Evolutionary conservation across 2,888 invertebrate species (phyloP).

Genomic region (Dasypogon diadema): DNA sequence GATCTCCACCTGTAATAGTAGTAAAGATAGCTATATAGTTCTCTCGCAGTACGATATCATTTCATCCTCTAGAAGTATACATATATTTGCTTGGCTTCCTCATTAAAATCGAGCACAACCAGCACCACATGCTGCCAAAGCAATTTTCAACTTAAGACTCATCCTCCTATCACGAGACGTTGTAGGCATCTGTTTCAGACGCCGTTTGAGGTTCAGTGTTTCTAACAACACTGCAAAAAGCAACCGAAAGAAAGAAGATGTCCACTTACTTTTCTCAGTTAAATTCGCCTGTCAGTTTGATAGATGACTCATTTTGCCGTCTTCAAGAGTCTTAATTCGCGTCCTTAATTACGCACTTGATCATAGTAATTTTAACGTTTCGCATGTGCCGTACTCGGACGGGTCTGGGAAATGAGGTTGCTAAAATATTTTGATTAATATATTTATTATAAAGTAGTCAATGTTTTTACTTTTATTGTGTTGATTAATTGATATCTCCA

Average conservation of each 20-base stretch:
- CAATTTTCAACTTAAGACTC: background rate
- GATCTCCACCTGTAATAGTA: background rate
- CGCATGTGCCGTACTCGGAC: background rate
- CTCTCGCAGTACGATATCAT: too few species aligned
- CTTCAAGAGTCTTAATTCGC: background rate
- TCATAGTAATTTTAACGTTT: background rate
- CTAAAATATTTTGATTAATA: too few species aligned
- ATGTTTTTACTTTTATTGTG: too few species aligned
- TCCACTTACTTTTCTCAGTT: background rate
- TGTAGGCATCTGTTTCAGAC: too few species aligned
- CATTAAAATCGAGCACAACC: constrained; percentile 6
- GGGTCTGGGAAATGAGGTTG: too few species aligned
- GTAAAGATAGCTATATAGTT: too few species aligned
- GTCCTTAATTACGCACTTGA: constrained; percentile 7
- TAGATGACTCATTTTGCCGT: background rate
- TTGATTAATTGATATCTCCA: too few species aligned
- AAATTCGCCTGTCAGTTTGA: background rate
- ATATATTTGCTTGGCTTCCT: background rate
- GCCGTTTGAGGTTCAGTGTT: too few species aligned
- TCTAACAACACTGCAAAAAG: too few species aligned
- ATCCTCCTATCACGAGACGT: background rate
- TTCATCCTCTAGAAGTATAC: too few species aligned
- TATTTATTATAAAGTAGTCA: too few species aligned
- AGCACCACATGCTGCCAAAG: background rate
- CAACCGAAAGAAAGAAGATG: too few species aligned